A percentile compares a stretch with the other conserved stretches of the same genome.
phyloP scores from a whole-genome alignment of 2,113 vertebrate genomes.

The Noctilio leporinus region DNA sequence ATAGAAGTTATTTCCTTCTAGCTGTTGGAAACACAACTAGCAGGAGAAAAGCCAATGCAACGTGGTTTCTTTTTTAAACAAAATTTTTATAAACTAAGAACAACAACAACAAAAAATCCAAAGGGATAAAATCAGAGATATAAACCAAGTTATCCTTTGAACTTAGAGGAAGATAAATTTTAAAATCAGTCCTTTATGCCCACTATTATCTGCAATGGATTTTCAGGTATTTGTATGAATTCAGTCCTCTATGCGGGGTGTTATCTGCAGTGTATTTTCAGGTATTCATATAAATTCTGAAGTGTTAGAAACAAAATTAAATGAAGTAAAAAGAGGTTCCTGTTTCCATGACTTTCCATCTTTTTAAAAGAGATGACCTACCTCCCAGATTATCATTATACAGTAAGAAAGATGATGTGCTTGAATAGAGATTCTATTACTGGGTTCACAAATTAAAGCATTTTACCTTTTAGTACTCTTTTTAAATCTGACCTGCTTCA shows the following conservation, averaged over 20 bases:
- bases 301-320: background rate
- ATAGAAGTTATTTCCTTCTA: background rate
- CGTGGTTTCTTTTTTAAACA: background rate
- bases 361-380: background rate
- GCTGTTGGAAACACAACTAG: background rate
- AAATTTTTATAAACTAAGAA: background rate
- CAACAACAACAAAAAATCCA: background rate
- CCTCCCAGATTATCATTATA: background rate
- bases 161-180: background rate
- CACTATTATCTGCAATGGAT: background rate
- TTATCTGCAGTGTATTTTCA: background rate
- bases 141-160: background rate
- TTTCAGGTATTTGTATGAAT: background rate
- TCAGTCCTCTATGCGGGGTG: background rate
- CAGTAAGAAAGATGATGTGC: background rate
- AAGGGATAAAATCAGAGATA: background rate
- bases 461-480: background rate
- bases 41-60: background rate
- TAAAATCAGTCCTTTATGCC: background rate
- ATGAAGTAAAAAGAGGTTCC: background rate
- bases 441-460: background rate
- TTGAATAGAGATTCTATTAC: background rate
- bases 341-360: background rate
- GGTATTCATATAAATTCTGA: background rate
- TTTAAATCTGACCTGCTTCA: background rate